Percentiles rank a stretch among this genome's conserved stretches.
These are phyloP conservation scores for Morpho deidamia DNA, from an alignment of 2,888 invertebrate genomes.

Conservation along the genomic window DNA sequence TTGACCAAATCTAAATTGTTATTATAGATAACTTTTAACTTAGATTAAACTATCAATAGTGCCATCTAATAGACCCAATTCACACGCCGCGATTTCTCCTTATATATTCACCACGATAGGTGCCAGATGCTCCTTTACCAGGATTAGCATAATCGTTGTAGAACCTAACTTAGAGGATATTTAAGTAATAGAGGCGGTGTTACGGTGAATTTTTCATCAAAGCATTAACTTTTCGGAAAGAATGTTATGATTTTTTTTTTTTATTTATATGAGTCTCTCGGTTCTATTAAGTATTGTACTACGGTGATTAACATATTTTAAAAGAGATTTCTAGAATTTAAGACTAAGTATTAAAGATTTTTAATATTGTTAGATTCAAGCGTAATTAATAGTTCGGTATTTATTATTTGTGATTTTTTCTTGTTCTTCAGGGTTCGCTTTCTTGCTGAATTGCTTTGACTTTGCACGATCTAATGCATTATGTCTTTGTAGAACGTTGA, in stretches of 20 bases:
- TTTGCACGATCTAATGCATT: too few species aligned
- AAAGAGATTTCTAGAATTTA: too few species aligned
- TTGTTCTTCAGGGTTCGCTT: too few species aligned
- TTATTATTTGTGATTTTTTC: too few species aligned
- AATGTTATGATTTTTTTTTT: not conserved
- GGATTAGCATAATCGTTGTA: slow-evolving; percentile 17
- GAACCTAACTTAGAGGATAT: slow-evolving; percentile 14
- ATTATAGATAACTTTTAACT: not conserved
- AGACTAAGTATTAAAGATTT: too few species aligned
- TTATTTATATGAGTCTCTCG: too few species aligned
- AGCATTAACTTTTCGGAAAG: slow-evolving; percentile 2
- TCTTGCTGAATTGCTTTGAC: too few species aligned
- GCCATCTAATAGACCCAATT: slow-evolving; percentile 1
- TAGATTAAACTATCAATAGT: slow-evolving; percentile 1
- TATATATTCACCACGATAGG: slow-evolving; percentile 29
- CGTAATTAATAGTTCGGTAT: too few species aligned
- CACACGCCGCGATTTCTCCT: slow-evolving; percentile 24
- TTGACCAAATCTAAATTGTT: not conserved
- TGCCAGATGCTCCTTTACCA: slow-evolving; percentile 25
- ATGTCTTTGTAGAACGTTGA: too few species aligned
- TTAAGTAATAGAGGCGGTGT: slow-evolving; percentile 12
- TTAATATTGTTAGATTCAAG: too few species aligned
- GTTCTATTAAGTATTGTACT: too few species aligned
- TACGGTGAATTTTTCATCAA: slow-evolving; percentile 13
- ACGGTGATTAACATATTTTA: too few species aligned